A percentile compares a stretch with the other conserved stretches of the same genome.
These are phyloP conservation scores for Ormyrus labotus DNA, from an alignment of 2,888 invertebrate genomes.

Conservation along the genomic window DNA sequence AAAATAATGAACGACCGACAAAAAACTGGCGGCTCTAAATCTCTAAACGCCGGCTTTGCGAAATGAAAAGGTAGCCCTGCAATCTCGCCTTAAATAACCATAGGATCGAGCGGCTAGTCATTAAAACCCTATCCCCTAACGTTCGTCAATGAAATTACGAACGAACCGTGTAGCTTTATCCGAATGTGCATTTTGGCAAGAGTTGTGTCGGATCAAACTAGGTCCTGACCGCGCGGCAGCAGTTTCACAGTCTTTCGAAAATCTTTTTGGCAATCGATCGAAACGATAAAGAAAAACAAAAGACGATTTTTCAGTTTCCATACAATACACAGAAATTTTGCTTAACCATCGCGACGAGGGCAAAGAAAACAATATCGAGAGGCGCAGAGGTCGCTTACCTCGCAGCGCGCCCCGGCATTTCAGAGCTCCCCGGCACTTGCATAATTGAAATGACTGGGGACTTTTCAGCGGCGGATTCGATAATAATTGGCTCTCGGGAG, in stretches of 20 bases:
- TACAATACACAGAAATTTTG: no score
- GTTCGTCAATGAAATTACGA: background rate
- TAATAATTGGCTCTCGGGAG: constrained; percentile 20
- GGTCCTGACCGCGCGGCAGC: background rate
- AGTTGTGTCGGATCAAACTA: background rate
- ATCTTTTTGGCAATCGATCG: no score
- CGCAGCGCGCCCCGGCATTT: no score
- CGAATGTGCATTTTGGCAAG: background rate
- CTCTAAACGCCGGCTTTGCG: constrained; percentile 14
- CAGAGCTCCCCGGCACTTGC: constrained; percentile 8
- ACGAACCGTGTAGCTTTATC: constrained; percentile 1
- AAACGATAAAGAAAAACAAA: no score
- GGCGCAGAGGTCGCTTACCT: no score
- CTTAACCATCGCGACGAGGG: no score
- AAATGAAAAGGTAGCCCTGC: constrained; percentile 15
- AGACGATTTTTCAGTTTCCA: no score
- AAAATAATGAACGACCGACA: background rate
- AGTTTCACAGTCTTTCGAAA: no score
- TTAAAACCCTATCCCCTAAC: constrained; percentile 1
- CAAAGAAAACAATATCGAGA: no score
- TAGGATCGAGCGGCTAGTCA: background rate
- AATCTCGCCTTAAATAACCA: constrained; percentile 14
- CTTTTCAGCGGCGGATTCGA: constrained; percentile 24
- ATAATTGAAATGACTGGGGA: constrained; percentile 36
- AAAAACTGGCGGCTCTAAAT: constrained; percentile 19